Base-by-base conservation (phyloP, 2,888 invertebrate genomes). In the Sclerodermus sp. region DNA sequence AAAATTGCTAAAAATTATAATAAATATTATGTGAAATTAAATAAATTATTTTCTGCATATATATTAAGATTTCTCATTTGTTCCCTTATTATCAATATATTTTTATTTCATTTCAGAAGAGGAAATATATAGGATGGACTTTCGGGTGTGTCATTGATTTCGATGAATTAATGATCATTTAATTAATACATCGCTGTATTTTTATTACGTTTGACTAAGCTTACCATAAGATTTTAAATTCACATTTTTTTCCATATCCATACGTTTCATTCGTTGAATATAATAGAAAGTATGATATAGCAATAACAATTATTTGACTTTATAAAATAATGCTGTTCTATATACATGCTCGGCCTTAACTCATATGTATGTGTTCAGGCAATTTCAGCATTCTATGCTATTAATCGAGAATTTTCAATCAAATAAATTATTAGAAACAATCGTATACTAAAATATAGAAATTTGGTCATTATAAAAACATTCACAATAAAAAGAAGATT, bases 241-340 rank as follows among this genome's bases (percentile, higher is more conserved):
- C 50, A 61, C 64, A 60, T 58, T 43, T 41, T 52, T 47, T 39
- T 57, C 44, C 41, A 40, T 41, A 10, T 50, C 42, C 41, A 37
- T 52, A 59, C 50, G 47, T 51, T 15, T 47, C 50, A 47, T 51
- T 53, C 45, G 50, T 51, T 41, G 55, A 60, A 64, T 34, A 34
- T 60, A 54, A 66, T 65, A 61, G 64, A 65, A 65, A 66, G 60
- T 67, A 64, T 57, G 43, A 39, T 51, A 45, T 59, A 56, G 53
- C 59, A 55, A 57, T 67, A 65, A 68, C 61, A 68, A 66, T n/a
- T 64, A 49, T 56, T 62, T 56, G 46, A 42, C 49, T 59, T 62
- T 57, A 67, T 61, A 68, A 68, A 68, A 68, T 67, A 68, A 66
- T 55, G 53, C 59, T 67, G 58, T 53, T 57, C 58, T 66, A 61